Evolutionary conservation across 1,140 invertebrate genomes (phyloP), one percentile per base, ranked within the genome.

Genomic region (Pentalonia nigronervosa): DNA sequence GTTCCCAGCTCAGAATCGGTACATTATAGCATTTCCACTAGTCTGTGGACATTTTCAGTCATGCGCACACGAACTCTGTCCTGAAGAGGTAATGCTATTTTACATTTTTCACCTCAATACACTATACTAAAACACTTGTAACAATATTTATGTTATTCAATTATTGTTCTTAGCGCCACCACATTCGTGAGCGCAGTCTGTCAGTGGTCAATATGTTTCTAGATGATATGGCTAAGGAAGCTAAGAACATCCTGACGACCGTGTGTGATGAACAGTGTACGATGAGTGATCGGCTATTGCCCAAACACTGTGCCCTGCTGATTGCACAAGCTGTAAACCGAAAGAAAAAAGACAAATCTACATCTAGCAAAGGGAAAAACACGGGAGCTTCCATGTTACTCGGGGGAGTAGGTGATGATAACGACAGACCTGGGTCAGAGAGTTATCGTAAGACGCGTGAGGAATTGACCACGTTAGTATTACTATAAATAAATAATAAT

Each of bases 201-300:
- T 99, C 98, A 93, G 98, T 99, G 88, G 98, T 99, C 0, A 99
- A 99, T 95, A 98, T 99, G 96, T 99, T 99, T 95, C 95, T 99
- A 50, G 99, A 99, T 95, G 99, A 99, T 96, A 99, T 99, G 98
- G 98, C 99, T 0, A 99, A 99, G 95, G 99, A 99, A 96, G 98
- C 99, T 0, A 99, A 99, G 95, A 99, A 99, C 95, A 99, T 99
- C 67, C 99, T 99, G 45, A 99, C 99, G 2, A 98, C 98, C 6
- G 99, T 99, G 95, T 99, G 99, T 96, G 99, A 99, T 95, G 98
- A 99, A 95, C 98, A 99, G 94, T 99, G 98, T 94, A 98, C 97
- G 93, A 97, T 99, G 96, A 98, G 98, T 95, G 98, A 99, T 95
- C 98, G 96, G 95, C 95, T 99, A 14, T 95, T 99, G 92, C 98